phyloP scores from a whole-genome alignment of 2,888 invertebrate species.

The Galeruca laticollis region DNA sequence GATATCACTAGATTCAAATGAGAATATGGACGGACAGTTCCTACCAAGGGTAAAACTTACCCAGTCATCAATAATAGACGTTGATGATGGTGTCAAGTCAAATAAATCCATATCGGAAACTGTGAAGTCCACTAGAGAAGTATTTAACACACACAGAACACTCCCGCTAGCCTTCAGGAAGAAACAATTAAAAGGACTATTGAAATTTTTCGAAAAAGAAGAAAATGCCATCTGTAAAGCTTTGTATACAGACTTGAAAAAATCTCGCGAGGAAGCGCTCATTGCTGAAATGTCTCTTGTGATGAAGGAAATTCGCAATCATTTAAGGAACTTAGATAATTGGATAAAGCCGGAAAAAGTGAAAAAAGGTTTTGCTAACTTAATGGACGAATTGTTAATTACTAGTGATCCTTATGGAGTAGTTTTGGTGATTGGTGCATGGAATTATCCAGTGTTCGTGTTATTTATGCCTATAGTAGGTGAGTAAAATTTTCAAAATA shows the following conservation, averaged over 20 bases:
- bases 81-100: slow-evolving; percentile 22
- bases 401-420: slow-evolving; percentile 94
- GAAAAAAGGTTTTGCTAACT: slow-evolving; percentile 76
- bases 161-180: slow-evolving; percentile 82
- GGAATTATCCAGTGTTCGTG: slow-evolving; percentile 96
- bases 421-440: slow-evolving; percentile 89
- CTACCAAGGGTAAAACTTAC: slow-evolving; percentile 41
- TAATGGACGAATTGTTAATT: slow-evolving; percentile 79
- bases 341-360: slow-evolving; percentile 84
- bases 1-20: neutral
- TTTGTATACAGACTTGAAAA: slow-evolving; percentile 75
- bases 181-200: slow-evolving; percentile 60
- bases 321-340: slow-evolving; percentile 78
- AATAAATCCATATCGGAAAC: slow-evolving; percentile 27
- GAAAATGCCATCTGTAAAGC: slow-evolving; percentile 80
- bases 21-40: neutral
- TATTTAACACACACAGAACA: slow-evolving; percentile 85
- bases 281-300: slow-evolving; percentile 82
- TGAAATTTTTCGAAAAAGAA: slow-evolving; percentile 75
- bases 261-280: slow-evolving; percentile 81
- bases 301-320: slow-evolving; percentile 78
- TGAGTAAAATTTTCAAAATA: slow-evolving; percentile 64
- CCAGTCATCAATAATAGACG: slow-evolving; percentile 34
- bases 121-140: slow-evolving; percentile 66
- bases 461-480: slow-evolving; percentile 77